A percentile compares a stretch with the other conserved stretches of the same genome.
phyloP scores from a whole-genome alignment of 2,888 invertebrate species.

The Cephus pulcher region DNA sequence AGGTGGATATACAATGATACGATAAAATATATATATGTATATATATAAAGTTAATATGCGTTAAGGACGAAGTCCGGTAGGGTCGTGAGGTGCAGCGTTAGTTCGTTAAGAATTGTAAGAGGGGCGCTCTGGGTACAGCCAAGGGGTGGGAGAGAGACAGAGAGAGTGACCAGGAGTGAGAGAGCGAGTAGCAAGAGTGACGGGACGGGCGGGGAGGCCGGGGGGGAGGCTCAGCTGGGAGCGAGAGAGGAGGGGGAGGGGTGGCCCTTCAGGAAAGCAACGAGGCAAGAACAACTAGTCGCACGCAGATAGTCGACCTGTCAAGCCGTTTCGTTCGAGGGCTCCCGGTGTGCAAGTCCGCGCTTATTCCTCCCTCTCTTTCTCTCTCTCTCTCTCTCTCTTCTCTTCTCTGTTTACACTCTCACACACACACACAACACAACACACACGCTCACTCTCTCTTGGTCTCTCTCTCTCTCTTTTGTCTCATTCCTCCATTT shows the following conservation, averaged over 20 bases:
- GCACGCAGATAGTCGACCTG: conserved; percentile 59
- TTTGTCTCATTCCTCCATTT: not conserved
- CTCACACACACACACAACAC: not conserved
- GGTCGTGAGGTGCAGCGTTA: not conserved
- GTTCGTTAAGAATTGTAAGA: not conserved
- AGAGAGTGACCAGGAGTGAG: conserved; percentile 13
- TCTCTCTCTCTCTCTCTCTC: conserved; percentile 2
- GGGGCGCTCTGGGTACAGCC: conserved; percentile 16
- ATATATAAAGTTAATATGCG: not conserved
- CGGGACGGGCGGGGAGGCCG: not conserved
- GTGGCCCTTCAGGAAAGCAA: conserved; percentile 61
- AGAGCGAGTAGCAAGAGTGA: conserved; percentile 5
- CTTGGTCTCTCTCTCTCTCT: not conserved
- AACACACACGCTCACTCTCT: not conserved
- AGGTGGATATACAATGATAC: not conserved
- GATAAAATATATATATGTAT: not conserved
- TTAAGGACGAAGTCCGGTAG: not conserved
- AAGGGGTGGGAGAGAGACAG: conserved; percentile 21
- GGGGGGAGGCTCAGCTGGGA: conserved; percentile 11
- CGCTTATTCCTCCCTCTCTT: conserved; percentile 17
- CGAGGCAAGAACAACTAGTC: conserved; percentile 61
- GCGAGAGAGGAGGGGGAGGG: conserved; percentile 21
- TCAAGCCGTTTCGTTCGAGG: conserved; percentile 40
- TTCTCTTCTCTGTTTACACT: not conserved
- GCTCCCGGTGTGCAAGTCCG: conserved; percentile 15